phyloP scores from a whole-genome alignment of 2,113 vertebrate genomes.

The Alligator mississippiensis region DNA sequence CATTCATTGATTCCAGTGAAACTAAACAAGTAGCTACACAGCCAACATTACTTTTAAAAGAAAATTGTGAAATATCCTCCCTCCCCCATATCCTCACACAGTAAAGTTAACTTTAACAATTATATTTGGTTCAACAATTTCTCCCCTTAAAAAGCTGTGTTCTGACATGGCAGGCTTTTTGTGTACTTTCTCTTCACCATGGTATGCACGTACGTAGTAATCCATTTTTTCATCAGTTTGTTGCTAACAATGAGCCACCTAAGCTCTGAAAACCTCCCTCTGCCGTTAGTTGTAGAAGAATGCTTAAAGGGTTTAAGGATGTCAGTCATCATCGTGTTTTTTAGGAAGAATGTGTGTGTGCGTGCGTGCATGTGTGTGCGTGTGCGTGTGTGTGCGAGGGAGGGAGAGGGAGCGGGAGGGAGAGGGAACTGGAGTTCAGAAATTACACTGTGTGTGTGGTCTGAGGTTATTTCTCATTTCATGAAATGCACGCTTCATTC shows the following conservation, averaged over 20 bases:
- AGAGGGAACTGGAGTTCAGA: slow-evolving; percentile 40
- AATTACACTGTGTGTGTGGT: slow-evolving; percentile 81
- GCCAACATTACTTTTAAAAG: not conserved
- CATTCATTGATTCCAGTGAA: not conserved
- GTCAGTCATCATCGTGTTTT: slow-evolving; percentile 72
- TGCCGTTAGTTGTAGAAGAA: slow-evolving; percentile 54
- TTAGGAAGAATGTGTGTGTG: slow-evolving; percentile 30
- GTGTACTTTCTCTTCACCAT: slow-evolving; percentile 31
- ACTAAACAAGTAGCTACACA: slow-evolving; percentile 27
- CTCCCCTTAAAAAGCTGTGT: slow-evolving; percentile 33
- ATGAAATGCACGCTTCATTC: slow-evolving; percentile 77
- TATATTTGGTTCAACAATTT: slow-evolving; percentile 32
- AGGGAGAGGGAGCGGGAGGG: not conserved
- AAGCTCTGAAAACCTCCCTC: slow-evolving; percentile 62
- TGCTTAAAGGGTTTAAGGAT: slow-evolving; percentile 70
- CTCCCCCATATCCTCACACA: not conserved
- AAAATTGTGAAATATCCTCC: not conserved
- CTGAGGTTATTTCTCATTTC: slow-evolving; percentile 77
- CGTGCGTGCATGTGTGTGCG: not conserved
- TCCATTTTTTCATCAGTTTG: slow-evolving; percentile 62
- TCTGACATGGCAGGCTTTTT: slow-evolving; percentile 31
- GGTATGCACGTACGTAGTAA: slow-evolving; percentile 52
- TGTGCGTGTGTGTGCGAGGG: too few species aligned
- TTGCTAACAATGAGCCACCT: slow-evolving; percentile 70
- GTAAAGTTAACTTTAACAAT: slow-evolving; percentile 51